Evolutionary conservation across 2,888 invertebrate genomes (phyloP).

Genomic region (Xylota sylvarum): DNA sequence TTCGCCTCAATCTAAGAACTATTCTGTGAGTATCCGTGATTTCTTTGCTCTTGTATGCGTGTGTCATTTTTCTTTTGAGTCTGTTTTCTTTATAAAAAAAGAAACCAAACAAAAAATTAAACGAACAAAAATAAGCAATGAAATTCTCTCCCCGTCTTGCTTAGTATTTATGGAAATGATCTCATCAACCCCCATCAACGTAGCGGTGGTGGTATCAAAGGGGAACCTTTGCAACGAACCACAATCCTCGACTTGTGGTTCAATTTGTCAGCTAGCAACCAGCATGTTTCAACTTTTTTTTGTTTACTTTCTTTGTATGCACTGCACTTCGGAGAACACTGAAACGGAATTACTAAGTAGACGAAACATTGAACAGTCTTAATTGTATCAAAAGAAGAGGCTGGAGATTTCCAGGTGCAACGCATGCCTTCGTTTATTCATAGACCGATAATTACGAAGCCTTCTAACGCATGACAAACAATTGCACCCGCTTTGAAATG

Average conservation of each 20-base stretch:
- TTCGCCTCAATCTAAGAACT: conserved; percentile 36
- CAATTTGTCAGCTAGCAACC: conserved; percentile 19
- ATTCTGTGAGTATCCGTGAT: conserved; percentile 29
- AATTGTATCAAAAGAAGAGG: conserved; percentile 31
- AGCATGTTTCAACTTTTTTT: background rate
- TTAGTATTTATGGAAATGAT: conserved; percentile 69
- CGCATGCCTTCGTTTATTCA: background rate
- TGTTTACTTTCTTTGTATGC: conserved; percentile 5
- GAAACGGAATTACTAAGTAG: conserved; percentile 9
- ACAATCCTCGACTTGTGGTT: conserved; percentile 57
- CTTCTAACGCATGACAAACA: conserved; percentile 8
- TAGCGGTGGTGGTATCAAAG: conserved; percentile 30
- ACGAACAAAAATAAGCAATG: conserved; percentile 34
- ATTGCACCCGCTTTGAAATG: conserved; percentile 15
- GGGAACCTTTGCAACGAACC: conserved; percentile 58
- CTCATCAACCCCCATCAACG: conserved; percentile 64
- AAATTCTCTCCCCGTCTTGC: conserved; percentile 36
- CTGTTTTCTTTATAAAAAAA: conserved; percentile 24
- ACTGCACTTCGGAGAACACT: conserved; percentile 23
- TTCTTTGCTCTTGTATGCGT: conserved; percentile 25
- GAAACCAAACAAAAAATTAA: background rate
- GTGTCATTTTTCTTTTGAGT: conserved; percentile 50
- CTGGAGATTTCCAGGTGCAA: conserved; percentile 7
- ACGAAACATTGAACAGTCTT: conserved; percentile 18
- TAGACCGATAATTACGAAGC: background rate